Conservation (phyloP, 1,140 invertebrate species). For the Hydropsyche tenuis region DNA sequence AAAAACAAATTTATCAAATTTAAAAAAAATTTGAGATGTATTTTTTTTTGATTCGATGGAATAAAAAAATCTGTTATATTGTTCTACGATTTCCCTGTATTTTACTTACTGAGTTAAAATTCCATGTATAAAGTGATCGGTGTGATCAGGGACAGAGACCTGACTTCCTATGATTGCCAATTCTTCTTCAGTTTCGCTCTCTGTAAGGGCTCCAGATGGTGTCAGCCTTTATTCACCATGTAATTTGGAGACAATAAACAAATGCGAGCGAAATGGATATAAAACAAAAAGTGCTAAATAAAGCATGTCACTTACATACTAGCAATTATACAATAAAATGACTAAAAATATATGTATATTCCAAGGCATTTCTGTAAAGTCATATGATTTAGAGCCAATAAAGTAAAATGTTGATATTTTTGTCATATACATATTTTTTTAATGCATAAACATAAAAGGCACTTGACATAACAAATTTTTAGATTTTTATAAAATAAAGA, state of each 20-base stretch:
- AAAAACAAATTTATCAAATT: too few relatives aligned
- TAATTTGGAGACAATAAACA: slow-evolving; percentile 37
- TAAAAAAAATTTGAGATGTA: background rate
- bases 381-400: too few relatives aligned
- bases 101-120: slow-evolving; percentile 46
- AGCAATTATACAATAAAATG: slow-evolving; percentile 3
- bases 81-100: slow-evolving; percentile 2
- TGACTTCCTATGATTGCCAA: slow-evolving; percentile 41
- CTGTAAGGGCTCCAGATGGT: slow-evolving; percentile 45
- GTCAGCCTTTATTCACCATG: slow-evolving; percentile 44
- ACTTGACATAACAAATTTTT: background rate
- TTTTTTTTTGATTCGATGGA: background rate
- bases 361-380: background rate
- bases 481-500: background rate
- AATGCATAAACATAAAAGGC: slow-evolving; percentile 5
- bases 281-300: slow-evolving; percentile 37
- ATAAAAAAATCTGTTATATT: background rate
- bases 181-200: slow-evolving; percentile 49
- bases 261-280: slow-evolving; percentile 42
- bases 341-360: background rate
- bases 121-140: slow-evolving; percentile 36
- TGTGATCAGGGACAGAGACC: slow-evolving; percentile 27
- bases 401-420: too few relatives aligned
- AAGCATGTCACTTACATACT: slow-evolving; percentile 20
- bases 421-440: slow-evolving; percentile 3